Evolutionary conservation across 2,113 vertebrate species (phyloP), one percentile per base, ranked within the genome.

Genomic region (Holacanthus passer): DNA sequence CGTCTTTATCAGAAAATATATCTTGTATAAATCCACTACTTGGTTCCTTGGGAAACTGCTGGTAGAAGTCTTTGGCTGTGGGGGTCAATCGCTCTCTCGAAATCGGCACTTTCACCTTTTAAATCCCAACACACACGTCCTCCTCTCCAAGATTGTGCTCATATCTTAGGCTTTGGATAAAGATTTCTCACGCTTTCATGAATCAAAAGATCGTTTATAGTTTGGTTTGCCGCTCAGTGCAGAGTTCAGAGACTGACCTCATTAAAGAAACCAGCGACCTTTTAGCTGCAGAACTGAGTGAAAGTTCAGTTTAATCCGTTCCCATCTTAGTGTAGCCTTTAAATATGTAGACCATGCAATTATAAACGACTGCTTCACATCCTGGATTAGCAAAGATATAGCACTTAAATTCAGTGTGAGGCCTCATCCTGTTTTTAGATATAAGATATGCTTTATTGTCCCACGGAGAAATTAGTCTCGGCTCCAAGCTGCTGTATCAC

Each of bases 181-280:
- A 48, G 60, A 48, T 14, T 24, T 47, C 31, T 75, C 14, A 59
- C 19, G 45, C 31, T 69, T 71, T 47, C 29, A 43, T 48, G 32
- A 47, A 52, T 72, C 63, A 65, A 27, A 82, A 41, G 32, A 31
- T 45, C 6, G 45, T 69, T 64, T n/a, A 32, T 52, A 52, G 50
- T 74, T 52, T 31, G 16, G 8, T 75, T 79, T 69, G 14, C 59
- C 66, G 50, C 41, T 76, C 47, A 29, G 43, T 32, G 27, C 20
- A 10, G 13, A 29, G 64, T 39, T 16, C 77, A 69, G 29, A 64
- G 29, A 31, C 53, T 39, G 68, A 69, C 73, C 66, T 56, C 77
- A 56, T 86, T 81, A 77, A 69, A 69, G 29, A 73, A 65, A 82
- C 32, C 60, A 59, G 50, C 71, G 71, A 60, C 55, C 65, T 77